Conservation (phyloP, 2,797 vertebrate genomes). For the Oceanodroma leucorhoa region DNA sequence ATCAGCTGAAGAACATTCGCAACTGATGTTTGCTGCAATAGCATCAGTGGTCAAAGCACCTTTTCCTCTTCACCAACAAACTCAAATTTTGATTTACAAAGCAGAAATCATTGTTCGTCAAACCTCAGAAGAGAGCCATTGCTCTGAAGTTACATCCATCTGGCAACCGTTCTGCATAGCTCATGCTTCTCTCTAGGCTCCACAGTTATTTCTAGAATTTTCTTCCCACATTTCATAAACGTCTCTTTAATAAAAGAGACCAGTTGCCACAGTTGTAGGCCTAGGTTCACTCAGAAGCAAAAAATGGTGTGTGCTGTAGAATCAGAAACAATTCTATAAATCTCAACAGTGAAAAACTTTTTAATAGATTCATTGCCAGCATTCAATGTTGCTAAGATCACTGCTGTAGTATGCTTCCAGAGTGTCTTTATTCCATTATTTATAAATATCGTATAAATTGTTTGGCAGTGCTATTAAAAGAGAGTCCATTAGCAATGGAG, state of each 20-base stretch:
- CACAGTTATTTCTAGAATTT: background rate
- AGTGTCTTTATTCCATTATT: background rate
- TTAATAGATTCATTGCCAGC: background rate
- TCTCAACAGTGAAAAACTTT: background rate
- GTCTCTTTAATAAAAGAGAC: background rate
- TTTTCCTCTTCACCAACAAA: background rate
- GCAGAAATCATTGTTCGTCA: background rate
- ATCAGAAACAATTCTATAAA: background rate
- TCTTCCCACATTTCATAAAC: background rate
- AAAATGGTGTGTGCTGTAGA: background rate
- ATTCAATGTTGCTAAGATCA: background rate
- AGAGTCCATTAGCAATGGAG: background rate
- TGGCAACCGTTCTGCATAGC: background rate
- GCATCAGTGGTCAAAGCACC: background rate
- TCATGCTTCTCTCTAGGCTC: background rate
- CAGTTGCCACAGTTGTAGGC: accelerated
- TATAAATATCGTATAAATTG: background rate
- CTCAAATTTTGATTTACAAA: background rate
- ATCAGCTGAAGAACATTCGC: background rate
- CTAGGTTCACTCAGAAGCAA: background rate
- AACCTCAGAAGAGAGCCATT: background rate
- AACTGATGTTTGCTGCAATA: background rate
- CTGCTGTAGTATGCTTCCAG: background rate
- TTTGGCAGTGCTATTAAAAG: background rate
- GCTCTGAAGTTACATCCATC: background rate